Percentiles rank a stretch among this genome's conserved stretches.
Conservation (phyloP, 1,140 invertebrate species). For the Agrypnia vestita region DNA sequence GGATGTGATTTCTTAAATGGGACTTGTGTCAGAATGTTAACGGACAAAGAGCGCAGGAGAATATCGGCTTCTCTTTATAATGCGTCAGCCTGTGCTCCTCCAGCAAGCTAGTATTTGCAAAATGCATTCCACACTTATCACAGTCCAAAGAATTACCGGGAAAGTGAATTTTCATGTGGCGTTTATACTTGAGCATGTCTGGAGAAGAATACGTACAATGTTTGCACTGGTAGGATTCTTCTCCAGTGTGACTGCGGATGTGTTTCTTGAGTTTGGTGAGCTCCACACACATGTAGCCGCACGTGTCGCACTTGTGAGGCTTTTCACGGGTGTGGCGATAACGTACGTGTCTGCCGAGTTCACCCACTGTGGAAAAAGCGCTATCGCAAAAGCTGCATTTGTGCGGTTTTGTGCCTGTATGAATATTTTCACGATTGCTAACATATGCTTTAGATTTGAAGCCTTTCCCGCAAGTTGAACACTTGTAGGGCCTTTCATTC, state of each 20-base stretch:
- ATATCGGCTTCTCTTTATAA: slow-evolving; percentile 94
- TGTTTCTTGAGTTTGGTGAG: slow-evolving; percentile 79
- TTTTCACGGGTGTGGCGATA: slow-evolving; percentile 79
- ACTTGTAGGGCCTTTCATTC: slow-evolving; percentile 95
- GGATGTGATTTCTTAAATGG: slow-evolving; percentile 95
- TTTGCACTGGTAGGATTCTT: slow-evolving; percentile 83
- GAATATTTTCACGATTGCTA: slow-evolving; percentile 97
- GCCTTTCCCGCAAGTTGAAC: slow-evolving; percentile 93
- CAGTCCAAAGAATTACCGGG: slow-evolving; percentile 95
- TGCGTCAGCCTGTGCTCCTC: slow-evolving; percentile 96
- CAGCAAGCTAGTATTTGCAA: slow-evolving; percentile 96
- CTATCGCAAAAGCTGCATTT: slow-evolving; percentile 94
- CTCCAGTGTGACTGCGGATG: slow-evolving; percentile 78
- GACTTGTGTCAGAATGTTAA: slow-evolving; percentile 97
- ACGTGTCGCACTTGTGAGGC: slow-evolving; percentile 81
- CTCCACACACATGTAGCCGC: slow-evolving; percentile 79
- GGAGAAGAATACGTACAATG: slow-evolving; percentile 98
- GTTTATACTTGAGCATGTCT: slow-evolving; percentile 98
- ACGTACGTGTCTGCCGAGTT: slow-evolving; percentile 16
- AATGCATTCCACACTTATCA: slow-evolving; percentile 91
- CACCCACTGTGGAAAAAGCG: slow-evolving; percentile 90
- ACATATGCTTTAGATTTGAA: slow-evolving; percentile 95
- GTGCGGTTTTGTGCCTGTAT: slow-evolving; percentile 96
- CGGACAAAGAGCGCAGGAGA: slow-evolving; percentile 95
- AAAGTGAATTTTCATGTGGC: slow-evolving; percentile 95